These are phyloP conservation scores for Regulus satrapa DNA, from an alignment of 2,113 vertebrate species.

Conservation along the genomic window DNA sequence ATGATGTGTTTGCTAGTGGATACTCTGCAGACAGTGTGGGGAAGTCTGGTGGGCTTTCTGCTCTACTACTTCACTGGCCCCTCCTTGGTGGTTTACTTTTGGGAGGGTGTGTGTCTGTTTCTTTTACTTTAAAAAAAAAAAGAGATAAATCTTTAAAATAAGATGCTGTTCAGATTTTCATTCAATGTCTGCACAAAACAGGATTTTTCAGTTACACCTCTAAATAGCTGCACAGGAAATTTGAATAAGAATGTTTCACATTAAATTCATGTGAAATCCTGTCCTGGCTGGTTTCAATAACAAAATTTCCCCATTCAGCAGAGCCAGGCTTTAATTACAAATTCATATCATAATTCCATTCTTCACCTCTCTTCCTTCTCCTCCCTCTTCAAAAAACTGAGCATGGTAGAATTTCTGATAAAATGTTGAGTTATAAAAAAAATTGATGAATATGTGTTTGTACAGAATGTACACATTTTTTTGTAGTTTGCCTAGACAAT, in stretches of 20 bases:
- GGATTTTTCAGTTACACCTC: background rate
- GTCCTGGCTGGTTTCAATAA: background rate
- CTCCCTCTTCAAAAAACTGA: background rate
- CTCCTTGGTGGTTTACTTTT: too few relatives aligned
- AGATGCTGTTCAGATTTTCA: background rate
- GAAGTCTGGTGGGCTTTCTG: background rate
- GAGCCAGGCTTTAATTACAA: background rate
- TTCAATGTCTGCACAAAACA: background rate
- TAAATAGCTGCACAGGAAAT: background rate
- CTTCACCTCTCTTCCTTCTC: background rate
- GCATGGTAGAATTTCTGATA: background rate
- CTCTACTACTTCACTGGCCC: background rate
- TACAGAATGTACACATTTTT: background rate
- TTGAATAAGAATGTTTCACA: background rate
- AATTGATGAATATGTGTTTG: background rate
- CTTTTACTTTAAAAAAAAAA: background rate
- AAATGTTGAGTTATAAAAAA: background rate
- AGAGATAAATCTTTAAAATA: background rate
- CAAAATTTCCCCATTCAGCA: background rate
- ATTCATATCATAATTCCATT: background rate
- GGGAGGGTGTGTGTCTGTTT: rapidly evolving
- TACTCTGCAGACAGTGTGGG: background rate
- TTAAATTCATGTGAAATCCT: background rate
- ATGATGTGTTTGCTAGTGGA: background rate
- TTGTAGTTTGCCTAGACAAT: background rate